Conservation (phyloP, 2,888 invertebrate genomes). For the Drosophila longiperda region DNA sequence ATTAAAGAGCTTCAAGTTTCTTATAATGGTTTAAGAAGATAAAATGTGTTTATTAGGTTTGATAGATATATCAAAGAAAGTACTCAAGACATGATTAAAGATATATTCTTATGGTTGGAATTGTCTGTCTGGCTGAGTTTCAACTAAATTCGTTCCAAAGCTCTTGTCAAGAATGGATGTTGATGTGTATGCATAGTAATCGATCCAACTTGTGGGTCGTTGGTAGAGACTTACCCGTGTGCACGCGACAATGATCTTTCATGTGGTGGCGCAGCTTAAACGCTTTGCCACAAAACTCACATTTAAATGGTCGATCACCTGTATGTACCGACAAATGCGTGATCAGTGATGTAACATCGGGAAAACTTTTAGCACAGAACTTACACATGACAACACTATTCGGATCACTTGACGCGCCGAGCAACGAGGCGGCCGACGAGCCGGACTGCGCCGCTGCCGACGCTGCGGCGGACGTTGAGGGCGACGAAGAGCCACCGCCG, state of each 20-base stretch:
- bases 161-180: background rate
- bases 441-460: constrained; percentile 79
- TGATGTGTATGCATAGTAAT: background rate
- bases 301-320: constrained; percentile 95
- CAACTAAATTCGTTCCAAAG: background rate
- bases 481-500: constrained; percentile 78
- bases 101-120: background rate
- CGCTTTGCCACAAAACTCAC: constrained; percentile 97
- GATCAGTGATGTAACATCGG: constrained; percentile 94
- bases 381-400: constrained; percentile 94
- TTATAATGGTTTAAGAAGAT: background rate
- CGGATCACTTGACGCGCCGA: constrained; percentile 86
- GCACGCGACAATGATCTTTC: constrained; percentile 97
- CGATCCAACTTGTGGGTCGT: constrained; percentile 20
- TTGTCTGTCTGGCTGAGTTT: background rate
- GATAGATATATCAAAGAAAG: background rate
- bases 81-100: background rate
- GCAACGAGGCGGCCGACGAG: constrained; percentile 81
- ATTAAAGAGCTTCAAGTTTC: background rate
- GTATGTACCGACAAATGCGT: constrained; percentile 95
- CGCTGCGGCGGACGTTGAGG: constrained; percentile 76
- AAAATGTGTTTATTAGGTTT: background rate
- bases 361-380: constrained; percentile 96
- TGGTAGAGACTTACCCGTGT: constrained; percentile 89
- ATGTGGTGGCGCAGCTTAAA: constrained; percentile 96